Evolutionary conservation across 2,113 vertebrate genomes (phyloP).

Genomic region (Brevimyrus niger): DNA sequence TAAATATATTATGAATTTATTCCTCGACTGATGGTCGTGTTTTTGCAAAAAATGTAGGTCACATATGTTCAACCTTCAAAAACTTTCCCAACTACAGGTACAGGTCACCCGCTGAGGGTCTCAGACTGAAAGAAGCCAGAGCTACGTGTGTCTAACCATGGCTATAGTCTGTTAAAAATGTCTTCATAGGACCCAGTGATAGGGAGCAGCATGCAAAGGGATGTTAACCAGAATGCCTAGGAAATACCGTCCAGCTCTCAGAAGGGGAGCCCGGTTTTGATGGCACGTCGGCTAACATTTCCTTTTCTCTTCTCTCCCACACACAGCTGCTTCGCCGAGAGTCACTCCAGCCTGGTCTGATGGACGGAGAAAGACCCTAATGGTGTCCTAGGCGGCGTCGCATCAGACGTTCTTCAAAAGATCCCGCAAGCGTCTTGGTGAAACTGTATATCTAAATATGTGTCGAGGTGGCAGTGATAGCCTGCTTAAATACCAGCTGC

Average conservation of each 20-base stretch:
- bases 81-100: not conserved
- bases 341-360: conserved; percentile 29
- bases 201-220: conserved; percentile 40
- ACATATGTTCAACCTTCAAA: not conserved
- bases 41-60: not conserved
- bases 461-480: not conserved
- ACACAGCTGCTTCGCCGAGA: conserved; percentile 50
- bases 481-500: not conserved
- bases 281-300: conserved; percentile 57
- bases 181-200: conserved; percentile 40
- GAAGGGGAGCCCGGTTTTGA: conserved; percentile 45
- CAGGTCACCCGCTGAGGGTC: not conserved
- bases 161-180: conserved; percentile 29
- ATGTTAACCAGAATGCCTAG: conserved; percentile 53
- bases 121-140: not conserved
- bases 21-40: not conserved
- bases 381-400: not conserved
- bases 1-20: not conserved
- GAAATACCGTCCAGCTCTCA: conserved; percentile 43
- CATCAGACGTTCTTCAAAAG: not conserved
- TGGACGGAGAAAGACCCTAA: not conserved
- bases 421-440: not conserved
- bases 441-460: not conserved
- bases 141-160: conserved; percentile 48
- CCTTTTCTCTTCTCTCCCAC: conserved; percentile 41